A percentile compares a stretch with the other conserved stretches of the same genome.
Conservation (phyloP, 1,140 invertebrate genomes). For the Brachionus angularis region DNA sequence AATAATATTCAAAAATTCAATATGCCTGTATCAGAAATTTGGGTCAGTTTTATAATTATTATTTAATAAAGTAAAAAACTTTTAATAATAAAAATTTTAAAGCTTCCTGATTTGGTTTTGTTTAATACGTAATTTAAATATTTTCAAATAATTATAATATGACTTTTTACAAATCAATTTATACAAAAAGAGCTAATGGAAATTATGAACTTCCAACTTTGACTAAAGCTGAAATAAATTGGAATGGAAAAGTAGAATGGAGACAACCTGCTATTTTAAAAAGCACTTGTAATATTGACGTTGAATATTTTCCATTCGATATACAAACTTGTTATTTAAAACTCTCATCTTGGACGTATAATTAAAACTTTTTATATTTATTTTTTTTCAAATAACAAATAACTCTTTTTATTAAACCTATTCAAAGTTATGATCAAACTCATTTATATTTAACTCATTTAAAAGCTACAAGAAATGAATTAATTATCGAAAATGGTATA, state of each 20-base stretch:
- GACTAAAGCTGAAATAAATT: background rate
- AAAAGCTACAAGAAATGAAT: no score
- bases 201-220: background rate
- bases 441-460: no score
- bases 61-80: background rate
- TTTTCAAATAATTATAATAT: background rate
- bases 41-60: background rate
- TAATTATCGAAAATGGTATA: no score
- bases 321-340: constrained; percentile 72
- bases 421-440: no score
- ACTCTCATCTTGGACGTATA: background rate
- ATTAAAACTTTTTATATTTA: background rate
- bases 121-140: background rate
- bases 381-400: no score
- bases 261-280: constrained; percentile 96
- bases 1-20: background rate
- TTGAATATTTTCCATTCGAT: constrained; percentile 90
- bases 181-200: background rate
- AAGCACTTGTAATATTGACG: constrained; percentile 89
- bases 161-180: background rate
- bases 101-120: background rate
- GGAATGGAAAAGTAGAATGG: constrained; percentile 82
- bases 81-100: background rate
- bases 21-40: background rate
- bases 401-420: no score